Conservation (phyloP, 1,140 invertebrate species). For the Stegodyphus dumicola region DNA sequence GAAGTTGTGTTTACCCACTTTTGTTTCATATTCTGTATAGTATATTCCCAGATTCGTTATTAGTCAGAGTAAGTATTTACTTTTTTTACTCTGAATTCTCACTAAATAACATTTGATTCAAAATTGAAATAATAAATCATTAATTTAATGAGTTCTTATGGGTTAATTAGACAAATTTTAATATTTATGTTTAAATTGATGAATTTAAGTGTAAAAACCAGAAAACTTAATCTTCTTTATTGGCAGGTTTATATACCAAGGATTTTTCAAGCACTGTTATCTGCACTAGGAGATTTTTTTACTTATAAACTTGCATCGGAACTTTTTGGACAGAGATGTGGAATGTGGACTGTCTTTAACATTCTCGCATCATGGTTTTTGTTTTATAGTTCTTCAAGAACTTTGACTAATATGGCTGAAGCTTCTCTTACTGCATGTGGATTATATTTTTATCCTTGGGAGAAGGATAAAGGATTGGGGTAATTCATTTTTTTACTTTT, state of each 20-base stretch:
- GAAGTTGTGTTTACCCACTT: slow-evolving; percentile 85
- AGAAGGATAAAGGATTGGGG: not conserved
- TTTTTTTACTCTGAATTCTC: not conserved
- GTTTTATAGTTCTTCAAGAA: slow-evolving; percentile 87
- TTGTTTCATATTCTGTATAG: slow-evolving; percentile 78
- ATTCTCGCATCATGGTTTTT: slow-evolving; percentile 82
- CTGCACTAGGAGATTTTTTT: slow-evolving; percentile 61
- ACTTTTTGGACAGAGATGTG: slow-evolving; percentile 65
- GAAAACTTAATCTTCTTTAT: not conserved
- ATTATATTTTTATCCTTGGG: slow-evolving; percentile 81
- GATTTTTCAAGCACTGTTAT: slow-evolving; percentile 42
- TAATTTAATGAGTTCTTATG: no score
- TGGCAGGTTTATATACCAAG: slow-evolving; percentile 33
- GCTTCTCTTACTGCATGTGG: slow-evolving; percentile 81
- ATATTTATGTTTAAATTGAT: no score
- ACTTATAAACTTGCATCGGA: slow-evolving; percentile 68
- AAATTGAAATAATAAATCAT: no score
- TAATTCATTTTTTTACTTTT: not conserved
- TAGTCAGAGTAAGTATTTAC: slow-evolving; percentile 25
- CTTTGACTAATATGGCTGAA: slow-evolving; percentile 87
- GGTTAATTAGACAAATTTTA: no score
- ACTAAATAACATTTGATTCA: no score
- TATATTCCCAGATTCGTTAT: slow-evolving; percentile 63
- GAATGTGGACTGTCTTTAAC: slow-evolving; percentile 68
- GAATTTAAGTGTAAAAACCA: no score